Base-by-base conservation (phyloP, 2,888 invertebrate genomes). In the Lithophane leautieri region DNA sequence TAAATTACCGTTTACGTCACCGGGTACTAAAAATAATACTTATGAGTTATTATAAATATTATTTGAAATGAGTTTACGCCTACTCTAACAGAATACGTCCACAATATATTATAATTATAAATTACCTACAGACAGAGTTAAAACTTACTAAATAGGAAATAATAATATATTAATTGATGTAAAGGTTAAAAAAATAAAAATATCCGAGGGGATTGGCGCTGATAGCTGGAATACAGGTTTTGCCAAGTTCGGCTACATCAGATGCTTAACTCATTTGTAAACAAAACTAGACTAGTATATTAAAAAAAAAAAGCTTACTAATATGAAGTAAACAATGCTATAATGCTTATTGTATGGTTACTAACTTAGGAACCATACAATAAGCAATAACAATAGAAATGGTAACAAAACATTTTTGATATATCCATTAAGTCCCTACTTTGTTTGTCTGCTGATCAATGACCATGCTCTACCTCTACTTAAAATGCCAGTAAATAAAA, bases 381-480 rank as follows among this genome's bases (percentile, higher is more conserved):
- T n/a, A n/a, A n/a, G 22, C 8, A 60, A 60, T 78, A 25, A 78
- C 14, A 14, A 52, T 16, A n/a, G 25, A 75, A 54, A 34, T n/a
- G 7, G 4, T 25, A 8, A 44, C 34, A 34, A 19, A 40, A 4
- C 28, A 14, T 22, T 60, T 62, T 60, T 4, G 3, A 34, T 44
- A 19, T 40, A 9, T 42, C 4, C 44, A n/a, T n/a, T 7, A 54
- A 47, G 3, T 42, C 2, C 19, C 22, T 47, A 14, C 16, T 34
- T 78, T 44, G 6, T 73, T 42, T 72, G 25, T 56, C 16, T 66
- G 28, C 28, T 42, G n/a, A 56, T 16, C 25, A 61, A 22, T 40
- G 6, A 40, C 4, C 7, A 28, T 11, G 4, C 12, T 70, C 8
- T 70, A 70, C 12, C 25, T 71, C 28, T 28, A 52, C 4, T n/a